Evolutionary conservation across 2,797 vertebrate species (phyloP).

Genomic region (Lepilemur ruficaudatus): DNA sequence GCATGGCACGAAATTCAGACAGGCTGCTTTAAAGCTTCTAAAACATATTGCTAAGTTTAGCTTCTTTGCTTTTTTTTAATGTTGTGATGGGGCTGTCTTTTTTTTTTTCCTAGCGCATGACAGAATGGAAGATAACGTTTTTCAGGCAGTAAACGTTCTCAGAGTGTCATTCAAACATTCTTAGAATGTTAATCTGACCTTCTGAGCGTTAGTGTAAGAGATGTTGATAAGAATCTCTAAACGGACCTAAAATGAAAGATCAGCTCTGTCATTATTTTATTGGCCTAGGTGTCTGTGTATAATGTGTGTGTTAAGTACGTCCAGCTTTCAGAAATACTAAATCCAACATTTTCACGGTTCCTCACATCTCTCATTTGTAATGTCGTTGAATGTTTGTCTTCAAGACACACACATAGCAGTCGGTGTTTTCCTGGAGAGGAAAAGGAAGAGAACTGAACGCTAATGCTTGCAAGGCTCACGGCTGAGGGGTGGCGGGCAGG

Average conservation of each 20-base stretch:
- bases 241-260: not conserved
- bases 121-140: not conserved
- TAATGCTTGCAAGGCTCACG: fast-evolving
- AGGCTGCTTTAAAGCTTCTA: not conserved
- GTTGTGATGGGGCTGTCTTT: not conserved
- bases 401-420: fast-evolving
- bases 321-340: not conserved
- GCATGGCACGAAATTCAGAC: not conserved
- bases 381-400: not conserved
- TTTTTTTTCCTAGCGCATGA: not conserved
- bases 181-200: not conserved
- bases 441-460: not conserved
- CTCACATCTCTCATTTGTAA: not conserved
- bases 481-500: not conserved
- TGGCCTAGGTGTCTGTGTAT: fast-evolving
- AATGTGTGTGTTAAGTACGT: fast-evolving
- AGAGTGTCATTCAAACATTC: not conserved
- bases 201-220: not conserved
- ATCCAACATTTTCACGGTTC: not conserved
- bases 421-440: not conserved
- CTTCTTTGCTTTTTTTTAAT: not conserved
- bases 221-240: not conserved
- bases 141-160: not conserved
- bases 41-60: not conserved
- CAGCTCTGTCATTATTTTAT: fast-evolving